Evolutionary conservation across 1,140 invertebrate species (phyloP), one percentile per base, ranked within the genome.

Genomic region (Coptotermes formosanus): DNA sequence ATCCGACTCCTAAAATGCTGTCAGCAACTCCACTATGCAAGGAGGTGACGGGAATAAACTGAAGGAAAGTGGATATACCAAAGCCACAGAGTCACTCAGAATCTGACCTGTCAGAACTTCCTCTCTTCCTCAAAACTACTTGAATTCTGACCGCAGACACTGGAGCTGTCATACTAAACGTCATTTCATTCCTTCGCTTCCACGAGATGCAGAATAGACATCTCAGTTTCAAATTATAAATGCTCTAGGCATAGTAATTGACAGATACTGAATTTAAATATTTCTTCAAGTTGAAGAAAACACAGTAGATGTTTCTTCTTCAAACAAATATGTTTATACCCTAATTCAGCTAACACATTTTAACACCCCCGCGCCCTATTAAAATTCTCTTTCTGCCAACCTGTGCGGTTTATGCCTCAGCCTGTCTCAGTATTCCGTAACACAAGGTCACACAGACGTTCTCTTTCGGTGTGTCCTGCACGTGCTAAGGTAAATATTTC

Each of bases 91-190:
- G 19, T 55, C 19, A 55, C 52, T 55, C 64, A 75, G 64, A 75
- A 30, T 75, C 64, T 75, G 64, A 30, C n/a, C 64, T 75, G 64
- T 75, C 64, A 75, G 64, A 75, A 75, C 25, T 75, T 75, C 64
- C 25, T n/a, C 64, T 75, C 25, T 75, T 30, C 8, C 64, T 9
- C 64, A 30, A 75, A 75, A 75, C 64, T 75, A 75, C n/a, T 75
- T 75, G 64, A 75, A 75, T n/a, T 75, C 64, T 75, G 64, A 75
- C 64, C n/a, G 64, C 64, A 75, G 64, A 75, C 25, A 14, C 64
- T 25, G 30, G 7, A 75, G 25, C n/a, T 30, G 64, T 16, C 64
- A 30, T 75, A n/a, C 25, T 75, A 75, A 30, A 75, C 16, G n/a
- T 16, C 64, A 75, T 7, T n/a, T 75, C 64, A 14, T 23, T 23